These are phyloP conservation scores for Pycnonotus jocosus DNA, from an alignment of 2,113 vertebrate species.

Conservation along the genomic window DNA sequence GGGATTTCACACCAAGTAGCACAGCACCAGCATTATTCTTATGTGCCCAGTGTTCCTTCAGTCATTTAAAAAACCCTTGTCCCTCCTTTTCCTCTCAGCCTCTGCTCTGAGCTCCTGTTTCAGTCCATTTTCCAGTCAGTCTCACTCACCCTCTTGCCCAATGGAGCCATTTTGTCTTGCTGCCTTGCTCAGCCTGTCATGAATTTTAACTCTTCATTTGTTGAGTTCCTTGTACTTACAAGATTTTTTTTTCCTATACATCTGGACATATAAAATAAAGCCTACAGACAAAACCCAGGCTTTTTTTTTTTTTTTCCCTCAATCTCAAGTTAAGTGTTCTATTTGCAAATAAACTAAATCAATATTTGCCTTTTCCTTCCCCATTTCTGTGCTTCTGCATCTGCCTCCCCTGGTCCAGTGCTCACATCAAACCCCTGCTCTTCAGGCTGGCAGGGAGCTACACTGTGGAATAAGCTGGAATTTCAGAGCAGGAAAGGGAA, in stretches of 20 bases:
- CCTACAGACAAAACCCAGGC: background rate
- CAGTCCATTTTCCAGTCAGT: background rate
- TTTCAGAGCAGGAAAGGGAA: background rate
- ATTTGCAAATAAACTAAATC: background rate
- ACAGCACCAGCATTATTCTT: background rate
- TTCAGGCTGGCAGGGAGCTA: background rate
- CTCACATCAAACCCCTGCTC: background rate
- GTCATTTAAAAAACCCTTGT: rapidly evolving
- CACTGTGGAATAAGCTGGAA: background rate
- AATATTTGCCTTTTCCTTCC: background rate
- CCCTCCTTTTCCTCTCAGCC: background rate
- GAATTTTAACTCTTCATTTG: background rate
- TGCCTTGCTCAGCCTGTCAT: background rate
- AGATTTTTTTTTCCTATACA: background rate
- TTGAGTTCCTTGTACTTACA: background rate
- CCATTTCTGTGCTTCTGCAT: background rate
- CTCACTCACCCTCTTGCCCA: background rate
- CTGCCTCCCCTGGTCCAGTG: background rate
- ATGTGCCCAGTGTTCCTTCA: background rate
- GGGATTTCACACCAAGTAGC: conserved; percentile 1
- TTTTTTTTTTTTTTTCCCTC: background rate
- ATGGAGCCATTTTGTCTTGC: background rate
- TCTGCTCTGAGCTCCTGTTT: background rate
- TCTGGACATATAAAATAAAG: background rate
- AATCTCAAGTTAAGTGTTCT: background rate